Evolutionary conservation across 2,113 vertebrate species (phyloP), one percentile per base, ranked within the genome.

Genomic region (Emydura subglobosa): DNA sequence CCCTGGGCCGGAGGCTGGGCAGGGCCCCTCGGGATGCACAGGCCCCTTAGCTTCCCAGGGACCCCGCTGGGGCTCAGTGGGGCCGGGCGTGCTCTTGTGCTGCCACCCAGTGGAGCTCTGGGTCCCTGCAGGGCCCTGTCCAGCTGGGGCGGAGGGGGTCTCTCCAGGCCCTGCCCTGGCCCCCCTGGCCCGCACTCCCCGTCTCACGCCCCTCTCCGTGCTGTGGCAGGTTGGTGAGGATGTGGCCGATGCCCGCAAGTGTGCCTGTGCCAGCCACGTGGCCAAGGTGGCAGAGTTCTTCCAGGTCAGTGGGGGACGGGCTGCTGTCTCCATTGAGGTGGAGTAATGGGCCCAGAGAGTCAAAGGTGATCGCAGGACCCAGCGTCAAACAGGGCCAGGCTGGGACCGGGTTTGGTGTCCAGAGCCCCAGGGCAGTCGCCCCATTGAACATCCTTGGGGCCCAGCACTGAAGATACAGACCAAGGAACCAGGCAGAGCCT

Each of bases 241-340:
- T 0, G 99, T 99, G 74, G 98, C 99, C 0, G 99, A 99, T 10
- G 99, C 99, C 95, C 99, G 99, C 93, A 99, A 99, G 97, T 99
- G 99, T 39, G 99, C 99, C 83, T 99, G 99, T 50, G 99, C 99
- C 96, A 99, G 99, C 96, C 99, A 99, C 0, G 99, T 99, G 59
- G 99, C 99, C 96, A 99, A 99, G 97, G 99, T 99, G 21, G 99
- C 99, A 0, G 99, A 99, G 93, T 99, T 99, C 98, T 99, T 99
- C 98, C 99, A 99, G 99, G 99, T 99, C 95, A 76, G 98, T 90
- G 65, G 76, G 0, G 0, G 34, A 44, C 17, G 90, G 85, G 6
- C 34, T 0, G 55, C 59, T 61, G 59, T 5, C 13, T 34, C 14
- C 7, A 34, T 34, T 31, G 14, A 6, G 61, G 61, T 65, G 61